phyloP scores from a whole-genome alignment of 64 coral and sea anemone genomes.

The Catalaphyllia jardinei region DNA sequence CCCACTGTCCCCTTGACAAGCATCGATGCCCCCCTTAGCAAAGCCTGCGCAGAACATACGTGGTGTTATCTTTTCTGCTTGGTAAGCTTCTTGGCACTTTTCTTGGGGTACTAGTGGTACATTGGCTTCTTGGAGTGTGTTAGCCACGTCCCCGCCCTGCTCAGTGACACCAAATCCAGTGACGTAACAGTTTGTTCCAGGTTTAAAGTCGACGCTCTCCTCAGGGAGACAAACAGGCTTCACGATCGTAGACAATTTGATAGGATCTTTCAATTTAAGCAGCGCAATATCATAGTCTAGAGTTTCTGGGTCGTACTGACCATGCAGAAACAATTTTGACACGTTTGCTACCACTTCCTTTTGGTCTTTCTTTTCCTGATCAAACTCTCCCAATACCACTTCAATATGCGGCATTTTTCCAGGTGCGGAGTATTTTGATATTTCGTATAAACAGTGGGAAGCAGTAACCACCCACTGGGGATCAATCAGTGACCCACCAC shows the following conservation, averaged over 20 bases:
- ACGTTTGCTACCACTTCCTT: constrained; percentile 47
- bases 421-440: constrained; percentile 18
- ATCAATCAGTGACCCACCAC: constrained; percentile 59
- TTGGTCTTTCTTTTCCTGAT: constrained; percentile 42
- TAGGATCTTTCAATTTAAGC: constrained; percentile 55
- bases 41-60: constrained; percentile 70
- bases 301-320: constrained; percentile 33
- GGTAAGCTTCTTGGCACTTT: constrained; percentile 34
- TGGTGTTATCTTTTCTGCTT: constrained; percentile 40
- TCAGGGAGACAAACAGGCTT: constrained; percentile 46
- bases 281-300: constrained; percentile 62
- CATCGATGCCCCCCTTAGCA: constrained; percentile 69
- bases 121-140: constrained; percentile 57
- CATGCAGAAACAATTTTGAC: constrained; percentile 34
- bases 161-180: constrained; percentile 65
- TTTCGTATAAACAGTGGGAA: constrained; percentile 67
- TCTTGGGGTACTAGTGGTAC: constrained; percentile 51
- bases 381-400: constrained; percentile 56
- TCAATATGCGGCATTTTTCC: constrained; percentile 31
- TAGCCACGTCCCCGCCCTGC: constrained; percentile 49
- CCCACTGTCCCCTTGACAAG: constrained; percentile 75
- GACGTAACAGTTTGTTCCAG: constrained; percentile 61
- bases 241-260: constrained; percentile 44
- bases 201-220: constrained; percentile 50
- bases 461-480: constrained; percentile 62